phyloP scores from a whole-genome alignment of 2,888 invertebrate species.

The Limnephilus auricula region DNA sequence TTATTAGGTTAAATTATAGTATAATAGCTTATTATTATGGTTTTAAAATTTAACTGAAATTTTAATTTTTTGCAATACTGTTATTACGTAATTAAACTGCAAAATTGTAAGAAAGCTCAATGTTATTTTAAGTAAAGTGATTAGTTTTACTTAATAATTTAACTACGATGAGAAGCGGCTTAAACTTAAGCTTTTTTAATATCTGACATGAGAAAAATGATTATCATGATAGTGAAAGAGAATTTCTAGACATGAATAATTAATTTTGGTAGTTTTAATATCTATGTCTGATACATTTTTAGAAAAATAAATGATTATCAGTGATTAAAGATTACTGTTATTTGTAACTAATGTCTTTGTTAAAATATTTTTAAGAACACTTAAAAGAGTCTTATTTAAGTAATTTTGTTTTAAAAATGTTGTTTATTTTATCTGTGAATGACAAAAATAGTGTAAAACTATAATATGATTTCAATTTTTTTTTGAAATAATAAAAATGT shows the following conservation, averaged over 20 bases:
- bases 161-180: constrained; percentile 5
- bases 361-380: neutral
- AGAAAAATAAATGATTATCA: neutral
- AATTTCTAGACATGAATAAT: neutral
- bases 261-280: neutral
- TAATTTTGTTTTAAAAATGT: neutral
- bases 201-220: neutral
- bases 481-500: neutral
- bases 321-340: neutral
- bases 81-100: neutral
- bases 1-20: neutral
- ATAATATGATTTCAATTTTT: neutral
- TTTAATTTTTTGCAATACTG: neutral
- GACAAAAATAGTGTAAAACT: neutral
- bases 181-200: neutral
- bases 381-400: neutral
- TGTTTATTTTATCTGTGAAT: neutral
- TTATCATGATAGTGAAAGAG: neutral
- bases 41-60: constrained; percentile 14
- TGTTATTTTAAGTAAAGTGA: constrained; percentile 6
- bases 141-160: constrained; percentile 9
- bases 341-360: neutral
- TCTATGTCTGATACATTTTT: neutral
- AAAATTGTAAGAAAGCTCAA: constrained; percentile 10
- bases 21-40: neutral